phyloP scores from a whole-genome alignment of 2,797 vertebrate species.

The Danio jaintianensis region DNA sequence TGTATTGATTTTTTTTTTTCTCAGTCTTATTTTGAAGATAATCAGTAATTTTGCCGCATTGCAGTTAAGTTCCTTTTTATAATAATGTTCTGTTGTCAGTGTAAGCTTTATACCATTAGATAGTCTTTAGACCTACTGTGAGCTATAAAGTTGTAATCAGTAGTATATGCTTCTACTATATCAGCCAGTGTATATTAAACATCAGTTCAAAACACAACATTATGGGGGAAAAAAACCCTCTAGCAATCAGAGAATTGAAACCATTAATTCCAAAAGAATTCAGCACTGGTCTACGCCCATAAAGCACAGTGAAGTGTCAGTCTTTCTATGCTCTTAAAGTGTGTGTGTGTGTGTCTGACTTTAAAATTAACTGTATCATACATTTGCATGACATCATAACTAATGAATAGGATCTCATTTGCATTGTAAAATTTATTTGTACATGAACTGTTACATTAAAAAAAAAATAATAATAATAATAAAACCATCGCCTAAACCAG shows the following conservation, averaged over 20 bases:
- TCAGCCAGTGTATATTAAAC: neutral
- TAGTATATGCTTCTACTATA: neutral
- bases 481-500: too few species aligned
- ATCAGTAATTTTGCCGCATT: neutral
- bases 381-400: too few species aligned
- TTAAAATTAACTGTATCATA: too few species aligned
- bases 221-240: neutral
- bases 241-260: neutral
- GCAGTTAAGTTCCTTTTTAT: neutral
- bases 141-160: neutral
- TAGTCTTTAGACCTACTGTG: neutral
- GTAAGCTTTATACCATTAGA: too few species aligned
- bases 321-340: too few species aligned
- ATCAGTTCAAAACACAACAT: neutral
- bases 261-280: neutral
- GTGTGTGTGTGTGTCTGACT: too few species aligned
- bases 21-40: slow-evolving; percentile 8
- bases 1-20: too few species aligned
- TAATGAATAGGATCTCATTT: too few species aligned
- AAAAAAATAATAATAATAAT: too few species aligned
- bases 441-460: too few species aligned
- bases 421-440: too few species aligned
- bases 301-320: neutral
- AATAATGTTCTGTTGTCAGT: too few species aligned
- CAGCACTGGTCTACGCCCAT: neutral